These are phyloP conservation scores for Echinarachnius parma DNA, from an alignment of 53 echinoderm and acorn worm genomes.

Conservation along the genomic window DNA sequence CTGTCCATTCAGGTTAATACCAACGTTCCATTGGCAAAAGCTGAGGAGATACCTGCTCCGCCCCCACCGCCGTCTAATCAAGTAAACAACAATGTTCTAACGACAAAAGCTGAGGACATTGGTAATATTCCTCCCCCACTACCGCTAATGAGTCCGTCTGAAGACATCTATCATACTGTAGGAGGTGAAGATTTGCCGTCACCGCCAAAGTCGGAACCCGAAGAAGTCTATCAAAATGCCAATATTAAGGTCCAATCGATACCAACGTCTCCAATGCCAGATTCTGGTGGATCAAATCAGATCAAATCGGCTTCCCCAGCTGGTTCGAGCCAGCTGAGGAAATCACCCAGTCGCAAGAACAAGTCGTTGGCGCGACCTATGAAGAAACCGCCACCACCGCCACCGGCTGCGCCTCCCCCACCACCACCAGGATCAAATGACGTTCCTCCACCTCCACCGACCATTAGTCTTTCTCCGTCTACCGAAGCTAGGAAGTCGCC, in stretches of 20 bases:
- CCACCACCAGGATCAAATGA: not conserved
- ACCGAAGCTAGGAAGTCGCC: too few species aligned
- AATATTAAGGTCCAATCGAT: too few species aligned
- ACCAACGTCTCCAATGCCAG: not conserved
- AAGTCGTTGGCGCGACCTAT: constrained; percentile 15
- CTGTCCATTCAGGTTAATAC: too few species aligned
- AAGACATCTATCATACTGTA: too few species aligned
- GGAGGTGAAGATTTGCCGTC: too few species aligned
- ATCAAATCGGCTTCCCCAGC: not conserved
- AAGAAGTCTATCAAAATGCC: too few species aligned
- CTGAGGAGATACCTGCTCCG: not conserved
- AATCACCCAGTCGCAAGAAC: not conserved
- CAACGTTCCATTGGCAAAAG: not conserved
- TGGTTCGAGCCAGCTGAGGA: not conserved
- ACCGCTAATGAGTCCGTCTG: too few species aligned
- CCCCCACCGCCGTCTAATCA: not conserved
- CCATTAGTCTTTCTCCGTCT: too few species aligned
- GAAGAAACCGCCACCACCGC: constrained; percentile 36
- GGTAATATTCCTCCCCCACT: too few species aligned
- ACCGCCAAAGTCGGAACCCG: too few species aligned
- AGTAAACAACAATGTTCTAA: too few species aligned
- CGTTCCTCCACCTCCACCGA: not conserved
- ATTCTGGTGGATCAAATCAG: not conserved
- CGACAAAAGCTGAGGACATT: too few species aligned
- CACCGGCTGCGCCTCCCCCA: constrained; percentile 4